phyloP scores from a whole-genome alignment of 2,888 invertebrate species.

The Heliconius erato region DNA sequence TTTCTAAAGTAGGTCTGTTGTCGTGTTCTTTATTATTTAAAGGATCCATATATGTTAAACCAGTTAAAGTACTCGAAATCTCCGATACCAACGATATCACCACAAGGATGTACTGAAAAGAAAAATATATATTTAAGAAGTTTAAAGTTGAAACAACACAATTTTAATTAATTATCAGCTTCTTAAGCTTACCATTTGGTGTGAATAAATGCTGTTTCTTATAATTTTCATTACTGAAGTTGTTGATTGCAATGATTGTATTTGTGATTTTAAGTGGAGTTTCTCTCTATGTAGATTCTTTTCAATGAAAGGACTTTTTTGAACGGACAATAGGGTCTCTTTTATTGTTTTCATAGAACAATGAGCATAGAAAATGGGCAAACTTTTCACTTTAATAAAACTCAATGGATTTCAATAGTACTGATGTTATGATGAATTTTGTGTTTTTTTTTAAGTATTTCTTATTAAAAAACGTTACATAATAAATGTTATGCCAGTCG shows the following conservation, averaged over 20 bases:
- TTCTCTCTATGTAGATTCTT: conserved; percentile 50
- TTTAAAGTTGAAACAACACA: neutral
- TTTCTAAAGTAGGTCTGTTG: conserved; percentile 49
- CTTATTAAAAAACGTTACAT: neutral
- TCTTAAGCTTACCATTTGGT: conserved; percentile 28
- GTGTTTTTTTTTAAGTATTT: conserved; percentile 13
- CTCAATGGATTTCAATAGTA: conserved; percentile 46
- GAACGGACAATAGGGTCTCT: conserved; percentile 51
- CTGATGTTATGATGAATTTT: conserved; percentile 33
- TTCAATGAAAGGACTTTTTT: conserved; percentile 51
- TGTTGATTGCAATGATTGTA: conserved; percentile 45
- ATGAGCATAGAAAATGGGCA: conserved; percentile 51
- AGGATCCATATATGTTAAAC: conserved; percentile 63
- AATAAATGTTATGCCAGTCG: neutral
- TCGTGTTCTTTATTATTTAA: conserved; percentile 44
- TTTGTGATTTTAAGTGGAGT: conserved; percentile 50
- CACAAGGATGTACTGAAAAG: neutral
- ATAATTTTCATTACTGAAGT: conserved; percentile 37
- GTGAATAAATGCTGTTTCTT: conserved; percentile 31
- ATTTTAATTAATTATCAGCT: neutral
- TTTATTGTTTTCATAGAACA: conserved; percentile 55
- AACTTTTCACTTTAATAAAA: conserved; percentile 51
- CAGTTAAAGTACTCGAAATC: conserved; percentile 60
- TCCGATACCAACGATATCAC: conserved; percentile 4
- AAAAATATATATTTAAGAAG: neutral